Base-by-base conservation (phyloP, 2,888 invertebrate species). In the Pantelozetes paolii region DNA sequence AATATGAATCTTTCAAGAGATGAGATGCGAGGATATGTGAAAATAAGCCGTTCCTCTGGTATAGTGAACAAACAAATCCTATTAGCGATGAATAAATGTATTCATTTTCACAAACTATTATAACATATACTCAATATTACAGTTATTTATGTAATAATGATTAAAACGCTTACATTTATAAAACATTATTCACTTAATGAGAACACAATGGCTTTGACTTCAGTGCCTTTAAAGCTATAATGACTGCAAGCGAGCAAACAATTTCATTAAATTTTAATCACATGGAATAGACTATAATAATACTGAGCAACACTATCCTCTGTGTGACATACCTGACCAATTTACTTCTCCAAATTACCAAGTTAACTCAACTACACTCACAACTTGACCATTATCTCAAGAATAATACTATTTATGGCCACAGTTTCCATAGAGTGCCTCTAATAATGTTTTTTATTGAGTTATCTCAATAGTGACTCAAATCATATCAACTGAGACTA, bases 241-340 rank as follows among this genome's bases (percentile, higher is more conserved):
- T 59, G 30, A 59, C 30, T 8, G 30, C 6, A 26, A 57, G 36
- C 45, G 45, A 32, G 59, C 59, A 32, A 59, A 59, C 59, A 59
- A 59, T 59, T 59, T 59, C 59, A 59, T 59, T 59, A 59, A 59
- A 59, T 28, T 59, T 54, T 54, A 54, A 54, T 54, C 13, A 23
- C 18, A 59, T 30, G 9, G 18, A 59, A 26, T 59, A 59, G 30
- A 59, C 30, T 59, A 15, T 13, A 54, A 2, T 20, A 20, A 54
- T 54, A 54, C 23, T 23, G 26, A n/a, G 20, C 23, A 59, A 54
- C 26, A 9, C 5, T 54, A 23, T 2, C 1, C 54, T 23, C 30
- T 28, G 30, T 59, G 59, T 59, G 26, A 59, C 59, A 59, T 59
- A 59, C 59, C 59, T 59, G 32, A 59, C 59, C 59, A 59, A 54